Conservation (phyloP, 2,113 vertebrate genomes). For the Barnardius zonarius region DNA sequence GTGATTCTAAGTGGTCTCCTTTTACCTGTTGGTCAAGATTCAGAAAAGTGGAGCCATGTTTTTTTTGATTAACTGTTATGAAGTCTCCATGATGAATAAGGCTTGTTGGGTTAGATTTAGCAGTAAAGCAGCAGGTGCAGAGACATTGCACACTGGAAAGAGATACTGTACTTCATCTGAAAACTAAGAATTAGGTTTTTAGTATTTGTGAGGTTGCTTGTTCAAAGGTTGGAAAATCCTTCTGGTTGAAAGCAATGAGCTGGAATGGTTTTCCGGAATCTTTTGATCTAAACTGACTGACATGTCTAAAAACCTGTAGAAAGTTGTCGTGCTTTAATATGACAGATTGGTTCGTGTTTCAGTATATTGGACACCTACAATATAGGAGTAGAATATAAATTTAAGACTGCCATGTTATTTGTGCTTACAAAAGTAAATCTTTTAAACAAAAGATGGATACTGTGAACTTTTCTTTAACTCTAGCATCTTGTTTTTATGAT, state of each 20-base stretch:
- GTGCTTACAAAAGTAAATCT: constrained; percentile 61
- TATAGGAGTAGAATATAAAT: constrained; percentile 59
- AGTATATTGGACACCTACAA: not conserved
- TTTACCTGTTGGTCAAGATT: not conserved
- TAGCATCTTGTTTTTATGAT: constrained; percentile 55
- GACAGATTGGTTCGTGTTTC: constrained; percentile 35
- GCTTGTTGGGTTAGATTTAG: not conserved
- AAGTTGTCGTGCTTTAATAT: constrained; percentile 59
- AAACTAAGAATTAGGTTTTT: not conserved
- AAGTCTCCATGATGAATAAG: not conserved
- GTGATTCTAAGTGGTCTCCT: not conserved
- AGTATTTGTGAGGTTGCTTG: constrained; percentile 36
- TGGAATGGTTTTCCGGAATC: constrained; percentile 45
- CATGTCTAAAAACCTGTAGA: constrained; percentile 56
- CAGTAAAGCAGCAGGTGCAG: not conserved
- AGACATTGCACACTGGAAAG: not conserved
- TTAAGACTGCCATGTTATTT: constrained; percentile 56
- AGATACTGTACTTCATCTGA: not conserved
- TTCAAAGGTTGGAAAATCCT: constrained; percentile 53
- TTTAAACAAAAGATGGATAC: constrained; percentile 56
- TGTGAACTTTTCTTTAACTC: constrained; percentile 61
- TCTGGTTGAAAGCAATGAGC: constrained; percentile 51
- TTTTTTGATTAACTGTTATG: not conserved
- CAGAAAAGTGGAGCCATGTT: not conserved
- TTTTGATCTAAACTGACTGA: constrained; percentile 59